These are phyloP conservation scores for Procavia capensis DNA, from an alignment of 2,113 vertebrate genomes.

Conservation along the genomic window DNA sequence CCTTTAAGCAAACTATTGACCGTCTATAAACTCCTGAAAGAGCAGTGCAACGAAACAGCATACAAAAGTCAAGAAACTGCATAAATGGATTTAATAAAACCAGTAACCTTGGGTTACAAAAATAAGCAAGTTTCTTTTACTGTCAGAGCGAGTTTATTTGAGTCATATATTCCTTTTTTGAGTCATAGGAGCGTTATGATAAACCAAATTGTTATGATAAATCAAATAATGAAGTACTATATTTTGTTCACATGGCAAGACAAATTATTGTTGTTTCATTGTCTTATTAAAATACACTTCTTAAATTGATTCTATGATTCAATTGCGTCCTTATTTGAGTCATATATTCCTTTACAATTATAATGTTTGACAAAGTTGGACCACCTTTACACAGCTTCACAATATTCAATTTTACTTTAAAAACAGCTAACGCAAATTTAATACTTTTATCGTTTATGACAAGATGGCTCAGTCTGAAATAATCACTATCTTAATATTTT, in stretches of 20 bases:
- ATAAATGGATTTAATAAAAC: conserved; percentile 46
- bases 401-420: conserved; percentile 61
- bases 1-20: background rate
- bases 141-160: conserved; percentile 54
- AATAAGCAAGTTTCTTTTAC: conserved; percentile 44
- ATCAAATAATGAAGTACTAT: background rate
- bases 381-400: conserved; percentile 55
- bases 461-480: conserved; percentile 81
- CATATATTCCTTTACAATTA: conserved; percentile 63
- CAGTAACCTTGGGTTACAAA: conserved; percentile 54
- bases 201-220: too few relatives aligned
- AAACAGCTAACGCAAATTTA: conserved; percentile 73
- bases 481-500: conserved; percentile 83
- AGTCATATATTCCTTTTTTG: too few relatives aligned
- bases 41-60: background rate
- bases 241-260: background rate
- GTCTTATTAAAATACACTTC: background rate
- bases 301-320: background rate
- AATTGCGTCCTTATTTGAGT: too few relatives aligned
- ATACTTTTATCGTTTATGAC: conserved; percentile 80
- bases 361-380: conserved; percentile 66
- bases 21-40: background rate
- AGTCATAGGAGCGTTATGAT: background rate
- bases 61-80: background rate
- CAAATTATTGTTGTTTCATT: background rate